phyloP scores from a whole-genome alignment of 2,888 invertebrate species.

The Lagria hirta region DNA sequence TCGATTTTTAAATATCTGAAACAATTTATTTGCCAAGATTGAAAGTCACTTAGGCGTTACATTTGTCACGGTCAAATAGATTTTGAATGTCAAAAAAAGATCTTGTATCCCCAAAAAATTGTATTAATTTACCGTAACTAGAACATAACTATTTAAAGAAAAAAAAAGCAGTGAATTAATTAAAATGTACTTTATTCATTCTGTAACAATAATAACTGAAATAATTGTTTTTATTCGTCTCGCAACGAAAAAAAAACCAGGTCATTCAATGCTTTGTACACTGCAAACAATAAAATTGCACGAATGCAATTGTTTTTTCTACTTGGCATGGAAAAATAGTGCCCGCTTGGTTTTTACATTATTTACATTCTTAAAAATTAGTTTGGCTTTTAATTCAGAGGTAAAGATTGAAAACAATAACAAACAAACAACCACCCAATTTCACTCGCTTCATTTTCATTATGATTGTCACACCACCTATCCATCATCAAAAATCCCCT shows the following conservation, averaged over 20 bases:
- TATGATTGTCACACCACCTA: conserved; percentile 17
- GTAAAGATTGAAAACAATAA: conserved; percentile 2
- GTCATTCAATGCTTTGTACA: conserved; percentile 11
- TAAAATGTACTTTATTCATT: conserved; percentile 14
- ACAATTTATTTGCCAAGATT: no score
- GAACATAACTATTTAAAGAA: no score
- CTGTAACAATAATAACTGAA: conserved; percentile 22
- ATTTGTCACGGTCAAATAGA: no score
- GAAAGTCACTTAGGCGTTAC: no score
- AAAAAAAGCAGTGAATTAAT: conserved; percentile 15
- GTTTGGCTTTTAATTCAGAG: conserved; percentile 13
- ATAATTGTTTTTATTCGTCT: conserved; percentile 13
- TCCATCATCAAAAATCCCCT: no score
- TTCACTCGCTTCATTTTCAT: conserved; percentile 6
- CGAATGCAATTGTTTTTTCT: conserved; percentile 18
- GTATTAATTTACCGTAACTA: no score
- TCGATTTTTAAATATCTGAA: no score
- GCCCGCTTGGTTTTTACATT: conserved; percentile 16
- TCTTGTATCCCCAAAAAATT: no score
- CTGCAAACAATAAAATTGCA: conserved; percentile 14
- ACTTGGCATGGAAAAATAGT: conserved; percentile 26
- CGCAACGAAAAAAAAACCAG: conserved; percentile 9
- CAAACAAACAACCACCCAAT: conserved; percentile 9
- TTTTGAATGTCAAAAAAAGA: no score
- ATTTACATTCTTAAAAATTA: conserved; percentile 15